Evolutionary conservation across 2,113 vertebrate species (phyloP).

Genomic region (Microtus montanus): DNA sequence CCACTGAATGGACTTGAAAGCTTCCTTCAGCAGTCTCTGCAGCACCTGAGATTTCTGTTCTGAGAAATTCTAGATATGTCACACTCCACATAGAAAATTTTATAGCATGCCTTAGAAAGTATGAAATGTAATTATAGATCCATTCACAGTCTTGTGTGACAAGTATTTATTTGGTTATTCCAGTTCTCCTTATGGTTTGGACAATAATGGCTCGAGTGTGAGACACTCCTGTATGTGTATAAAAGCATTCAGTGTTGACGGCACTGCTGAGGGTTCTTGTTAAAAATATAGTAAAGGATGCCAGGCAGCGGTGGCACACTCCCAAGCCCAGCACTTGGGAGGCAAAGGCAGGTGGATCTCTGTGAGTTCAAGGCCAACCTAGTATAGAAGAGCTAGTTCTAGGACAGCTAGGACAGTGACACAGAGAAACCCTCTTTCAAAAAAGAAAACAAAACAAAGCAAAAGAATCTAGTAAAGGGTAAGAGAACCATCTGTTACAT

Average conservation of each 20-base stretch:
- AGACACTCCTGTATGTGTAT: not conserved
- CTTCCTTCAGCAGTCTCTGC: not conserved
- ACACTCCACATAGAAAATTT: constrained; percentile 36
- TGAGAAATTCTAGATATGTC: not conserved
- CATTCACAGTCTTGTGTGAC: not conserved
- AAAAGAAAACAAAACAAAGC: too few species aligned
- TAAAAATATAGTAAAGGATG: not conserved
- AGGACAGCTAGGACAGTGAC: too few species aligned
- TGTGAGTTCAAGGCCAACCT: too few species aligned
- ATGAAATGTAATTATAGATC: constrained; percentile 11
- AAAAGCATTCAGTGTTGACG: not conserved
- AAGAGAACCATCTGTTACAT: not conserved
- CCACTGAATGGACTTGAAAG: not conserved
- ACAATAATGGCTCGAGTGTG: not conserved
- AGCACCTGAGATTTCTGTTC: constrained; percentile 37
- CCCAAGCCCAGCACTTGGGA: too few species aligned
- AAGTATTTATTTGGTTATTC: constrained; percentile 35
- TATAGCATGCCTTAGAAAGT: not conserved
- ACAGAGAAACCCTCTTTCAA: too few species aligned
- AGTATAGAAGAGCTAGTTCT: too few species aligned
- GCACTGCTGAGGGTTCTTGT: not conserved
- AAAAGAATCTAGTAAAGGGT: not conserved
- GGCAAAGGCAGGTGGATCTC: too few species aligned
- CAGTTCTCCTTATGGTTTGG: not conserved
- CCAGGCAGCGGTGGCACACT: too few species aligned